Conservation (phyloP, 1,140 invertebrate species). For the Heliothis subflexa region DNA sequence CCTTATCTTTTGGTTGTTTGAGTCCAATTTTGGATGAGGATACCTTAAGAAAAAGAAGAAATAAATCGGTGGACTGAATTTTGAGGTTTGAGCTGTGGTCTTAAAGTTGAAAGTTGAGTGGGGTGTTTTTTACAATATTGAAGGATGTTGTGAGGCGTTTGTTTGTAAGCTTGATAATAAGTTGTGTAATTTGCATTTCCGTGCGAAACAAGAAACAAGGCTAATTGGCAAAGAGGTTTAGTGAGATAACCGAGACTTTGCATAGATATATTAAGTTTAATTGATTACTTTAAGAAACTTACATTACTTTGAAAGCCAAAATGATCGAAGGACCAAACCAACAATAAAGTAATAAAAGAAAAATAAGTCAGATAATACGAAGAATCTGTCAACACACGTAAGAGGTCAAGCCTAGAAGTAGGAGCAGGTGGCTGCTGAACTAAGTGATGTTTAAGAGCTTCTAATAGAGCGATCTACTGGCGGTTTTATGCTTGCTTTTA, state of each 20-base stretch:
- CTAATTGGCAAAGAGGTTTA: background rate
- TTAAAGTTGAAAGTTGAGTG: slow-evolving; percentile 36
- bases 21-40: background rate
- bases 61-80: slow-evolving; percentile 10
- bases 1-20: slow-evolving; percentile 17
- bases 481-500: slow-evolving; percentile 3
- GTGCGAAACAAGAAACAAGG: slow-evolving; percentile 8
- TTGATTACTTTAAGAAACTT: no score
- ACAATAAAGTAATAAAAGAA: no score
- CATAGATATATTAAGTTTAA: no score
- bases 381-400: background rate
- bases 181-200: slow-evolving; percentile 51
- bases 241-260: background rate
- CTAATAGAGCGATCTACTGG: slow-evolving; percentile 29
- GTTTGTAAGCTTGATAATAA: slow-evolving; percentile 47
- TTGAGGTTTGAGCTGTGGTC: background rate
- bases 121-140: slow-evolving; percentile 17
- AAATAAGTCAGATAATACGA: background rate
- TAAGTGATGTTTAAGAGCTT: slow-evolving; percentile 8
- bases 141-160: slow-evolving; percentile 49
- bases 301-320: no score
- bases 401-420: slow-evolving; percentile 20
- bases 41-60: background rate
- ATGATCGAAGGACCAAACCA: no score
- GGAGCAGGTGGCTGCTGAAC: slow-evolving; percentile 12